A percentile compares a stretch with the other conserved stretches of the same genome.
Evolutionary conservation across 1,140 invertebrate genomes (phyloP).

Genomic region (Drosophila trapezifrons): DNA sequence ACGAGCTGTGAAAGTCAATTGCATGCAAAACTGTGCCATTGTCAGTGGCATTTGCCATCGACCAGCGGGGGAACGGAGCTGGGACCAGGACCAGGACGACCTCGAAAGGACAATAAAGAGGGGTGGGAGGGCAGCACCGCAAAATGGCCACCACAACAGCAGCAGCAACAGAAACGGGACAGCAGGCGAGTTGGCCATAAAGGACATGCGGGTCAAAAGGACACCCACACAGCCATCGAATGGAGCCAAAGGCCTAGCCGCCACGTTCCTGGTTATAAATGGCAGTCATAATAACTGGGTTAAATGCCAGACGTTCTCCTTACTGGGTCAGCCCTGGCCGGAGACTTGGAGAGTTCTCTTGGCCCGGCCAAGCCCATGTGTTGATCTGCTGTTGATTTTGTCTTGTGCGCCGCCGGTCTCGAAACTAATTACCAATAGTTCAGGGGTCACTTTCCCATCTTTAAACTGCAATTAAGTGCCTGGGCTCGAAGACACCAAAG

Average conservation of each 20-base stretch:
- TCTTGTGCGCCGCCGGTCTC: conserved; percentile 33
- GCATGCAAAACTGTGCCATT: conserved; percentile 82
- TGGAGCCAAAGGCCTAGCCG: conserved; percentile 48
- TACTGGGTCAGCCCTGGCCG: conserved; percentile 62
- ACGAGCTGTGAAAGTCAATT: conserved; percentile 82
- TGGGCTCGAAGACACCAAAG: conserved; percentile 17
- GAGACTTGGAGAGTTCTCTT: conserved; percentile 13
- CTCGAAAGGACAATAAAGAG: conserved; percentile 58
- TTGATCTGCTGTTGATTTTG: conserved; percentile 74
- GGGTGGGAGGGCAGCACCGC: conserved; percentile 49
- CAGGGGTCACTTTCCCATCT: conserved; percentile 61
- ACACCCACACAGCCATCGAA: conserved; percentile 60
- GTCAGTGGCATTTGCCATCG: conserved; percentile 60
- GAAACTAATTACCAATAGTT: conserved; percentile 80
- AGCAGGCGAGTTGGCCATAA: conserved; percentile 60
- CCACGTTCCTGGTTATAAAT: conserved; percentile 67
- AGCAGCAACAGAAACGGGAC: conserved; percentile 18
- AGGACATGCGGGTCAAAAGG: conserved; percentile 80
- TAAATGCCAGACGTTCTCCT: conserved; percentile 64
- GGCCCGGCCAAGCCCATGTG: conserved; percentile 45
- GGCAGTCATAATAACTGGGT: conserved; percentile 80
- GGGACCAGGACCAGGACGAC: conserved; percentile 49
- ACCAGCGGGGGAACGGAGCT: conserved; percentile 21
- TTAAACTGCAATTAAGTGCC: conserved; percentile 77
- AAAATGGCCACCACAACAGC: conserved; percentile 74